Base-by-base conservation (phyloP, 1,140 invertebrate species). In the Pogonus chalceus region DNA sequence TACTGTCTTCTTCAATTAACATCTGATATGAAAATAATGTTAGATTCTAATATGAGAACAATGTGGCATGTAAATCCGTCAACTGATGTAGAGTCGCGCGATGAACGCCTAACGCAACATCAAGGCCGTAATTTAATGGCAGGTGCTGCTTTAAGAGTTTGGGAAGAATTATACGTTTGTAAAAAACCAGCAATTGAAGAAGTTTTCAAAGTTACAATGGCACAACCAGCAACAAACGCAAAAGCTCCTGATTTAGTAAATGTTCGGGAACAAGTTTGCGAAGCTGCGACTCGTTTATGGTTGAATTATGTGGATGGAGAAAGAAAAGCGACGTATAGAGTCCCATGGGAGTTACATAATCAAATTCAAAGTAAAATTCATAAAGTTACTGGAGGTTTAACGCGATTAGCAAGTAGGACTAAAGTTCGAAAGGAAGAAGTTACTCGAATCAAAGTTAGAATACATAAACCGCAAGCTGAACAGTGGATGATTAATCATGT, bases 291-390 rank as follows among this genome's bases (percentile, higher is more conserved):
- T 7, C 87, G 84, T 59, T 72, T 95, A 21, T 98, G 95, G 95
- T 73, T 90, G 20, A 86, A 82, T 62, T 98, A 96, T 65, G 83
- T 96, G 7, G 90, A 95, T 56, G 77, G 82, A 1, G 93, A 97
- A 63, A 79, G 88, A 57, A 94, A 92, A 73, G 85, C 87, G 2
- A 80, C 81, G 0, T 91, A 90, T 62, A 77, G 85, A 51, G 83
- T 87, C 12, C 90, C 90, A 0, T 92, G 91, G 84, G 91, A 93
- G 70, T 72, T 96, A 2, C 92, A 95, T 61, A 92, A 91, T 69
- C 92, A 96, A 67, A 92, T 96, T 20, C 92, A 96, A 68, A 93
- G 90, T 49, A 96, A 94, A 79, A 90, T 97, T 47, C 91, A 96
- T 69, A 95, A 94, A 71, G 91, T 98, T 1, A 95, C 92, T 0